These are phyloP conservation scores for Brenthis hecate DNA, from an alignment of 2,888 invertebrate species.

Conservation along the genomic window DNA sequence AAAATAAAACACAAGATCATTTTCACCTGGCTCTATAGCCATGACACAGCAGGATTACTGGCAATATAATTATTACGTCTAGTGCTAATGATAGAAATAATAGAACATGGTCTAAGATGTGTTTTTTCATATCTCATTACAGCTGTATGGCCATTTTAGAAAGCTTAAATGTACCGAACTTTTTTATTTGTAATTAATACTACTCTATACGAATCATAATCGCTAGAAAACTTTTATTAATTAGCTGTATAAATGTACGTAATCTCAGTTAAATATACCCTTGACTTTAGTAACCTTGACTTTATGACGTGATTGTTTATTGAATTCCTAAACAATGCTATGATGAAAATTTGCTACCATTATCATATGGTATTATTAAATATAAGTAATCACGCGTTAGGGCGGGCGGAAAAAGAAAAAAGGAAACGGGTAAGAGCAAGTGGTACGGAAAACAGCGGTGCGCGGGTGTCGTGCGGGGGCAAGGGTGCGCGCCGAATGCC, in stretches of 20 bases:
- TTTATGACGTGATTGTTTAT: too few relatives aligned
- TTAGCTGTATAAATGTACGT: too few relatives aligned
- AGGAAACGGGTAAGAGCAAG: conserved; percentile 44
- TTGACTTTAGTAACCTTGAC: too few relatives aligned
- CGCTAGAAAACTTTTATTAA: too few relatives aligned
- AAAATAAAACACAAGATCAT: background rate
- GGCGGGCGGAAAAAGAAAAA: conserved; percentile 54
- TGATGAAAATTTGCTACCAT: too few relatives aligned
- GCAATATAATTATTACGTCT: conserved; percentile 5
- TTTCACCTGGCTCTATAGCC: background rate
- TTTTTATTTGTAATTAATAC: background rate
- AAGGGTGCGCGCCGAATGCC: conserved; percentile 43
- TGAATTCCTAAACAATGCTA: too few relatives aligned
- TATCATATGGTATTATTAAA: conserved; percentile 8
- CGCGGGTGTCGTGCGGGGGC: conserved; percentile 44
- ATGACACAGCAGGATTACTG: conserved; percentile 12
- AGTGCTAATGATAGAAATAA: conserved; percentile 6
- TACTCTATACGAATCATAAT: too few relatives aligned
- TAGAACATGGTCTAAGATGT: conserved; percentile 8
- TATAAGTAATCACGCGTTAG: conserved; percentile 36
- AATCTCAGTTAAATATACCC: too few relatives aligned
- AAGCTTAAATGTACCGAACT: conserved; percentile 12
- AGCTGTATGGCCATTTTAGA: conserved; percentile 12
- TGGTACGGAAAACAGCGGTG: conserved; percentile 36
- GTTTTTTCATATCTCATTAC: background rate